A percentile compares a stretch with the other conserved stretches of the same genome.
Evolutionary conservation across 1,140 invertebrate species (phyloP).

Genomic region (Drosophila chauvacae): DNA sequence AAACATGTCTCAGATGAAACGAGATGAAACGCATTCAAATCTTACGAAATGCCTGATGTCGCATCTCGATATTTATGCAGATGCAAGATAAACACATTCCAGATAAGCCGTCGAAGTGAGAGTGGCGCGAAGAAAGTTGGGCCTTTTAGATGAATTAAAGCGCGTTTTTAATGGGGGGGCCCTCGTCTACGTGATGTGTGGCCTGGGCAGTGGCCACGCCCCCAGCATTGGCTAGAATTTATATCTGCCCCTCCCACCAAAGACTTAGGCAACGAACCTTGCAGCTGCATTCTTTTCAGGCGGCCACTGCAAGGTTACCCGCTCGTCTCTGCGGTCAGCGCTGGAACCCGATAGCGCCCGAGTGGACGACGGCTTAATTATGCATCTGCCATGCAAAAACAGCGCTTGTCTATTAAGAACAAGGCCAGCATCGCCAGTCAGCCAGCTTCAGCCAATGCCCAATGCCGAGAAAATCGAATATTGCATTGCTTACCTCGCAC

Average conservation of each 20-base stretch:
- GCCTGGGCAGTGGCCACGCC: constrained; percentile 48
- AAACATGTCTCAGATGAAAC: constrained; percentile 39
- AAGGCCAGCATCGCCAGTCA: constrained; percentile 60
- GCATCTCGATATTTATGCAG: constrained; percentile 61
- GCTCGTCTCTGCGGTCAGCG: constrained; percentile 62
- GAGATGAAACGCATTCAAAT: constrained; percentile 46
- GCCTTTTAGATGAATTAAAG: constrained; percentile 5
- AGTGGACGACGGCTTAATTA: constrained; percentile 60
- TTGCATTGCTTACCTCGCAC: constrained; percentile 9
- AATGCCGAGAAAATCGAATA: constrained; percentile 8
- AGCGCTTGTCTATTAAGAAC: constrained; percentile 71
- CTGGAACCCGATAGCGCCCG: constrained; percentile 60
- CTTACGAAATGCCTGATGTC: constrained; percentile 62
- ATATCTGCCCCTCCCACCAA: constrained; percentile 43
- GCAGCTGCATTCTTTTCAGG: constrained; percentile 62
- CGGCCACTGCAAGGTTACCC: constrained; percentile 40
- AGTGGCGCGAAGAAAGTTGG: constrained; percentile 73
- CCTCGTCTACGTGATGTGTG: constrained; percentile 32
- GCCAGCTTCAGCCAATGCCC: constrained; percentile 2
- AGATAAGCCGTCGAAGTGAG: constrained; percentile 61
- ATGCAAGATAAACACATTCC: constrained; percentile 71
- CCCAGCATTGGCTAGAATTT: constrained; percentile 57
- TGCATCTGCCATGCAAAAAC: constrained; percentile 66
- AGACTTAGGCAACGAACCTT: constrained; percentile 75
- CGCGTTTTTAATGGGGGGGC: constrained; percentile 14